A percentile compares a stretch with the other conserved stretches of the same genome.
phyloP scores from a whole-genome alignment of 2,113 vertebrate species.

The Ailuropoda melanoleuca region DNA sequence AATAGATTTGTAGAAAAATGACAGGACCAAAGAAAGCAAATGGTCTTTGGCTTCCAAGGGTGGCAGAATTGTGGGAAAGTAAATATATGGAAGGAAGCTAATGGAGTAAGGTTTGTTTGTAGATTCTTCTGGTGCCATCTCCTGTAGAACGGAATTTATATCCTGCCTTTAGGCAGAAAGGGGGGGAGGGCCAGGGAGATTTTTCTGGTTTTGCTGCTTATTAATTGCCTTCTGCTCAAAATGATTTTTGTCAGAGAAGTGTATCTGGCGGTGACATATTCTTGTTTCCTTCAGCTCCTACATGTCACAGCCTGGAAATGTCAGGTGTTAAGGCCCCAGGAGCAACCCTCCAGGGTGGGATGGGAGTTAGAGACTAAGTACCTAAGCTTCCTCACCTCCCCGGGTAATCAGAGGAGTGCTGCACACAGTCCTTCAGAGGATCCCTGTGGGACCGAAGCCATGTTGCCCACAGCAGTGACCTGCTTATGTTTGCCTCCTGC shows the following conservation, averaged over 20 bases:
- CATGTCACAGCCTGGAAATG: too few species aligned
- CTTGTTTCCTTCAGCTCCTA: neutral
- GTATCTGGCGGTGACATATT: neutral
- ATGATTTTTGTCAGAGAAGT: neutral
- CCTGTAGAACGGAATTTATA: neutral
- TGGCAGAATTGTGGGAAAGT: neutral
- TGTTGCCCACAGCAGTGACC: neutral
- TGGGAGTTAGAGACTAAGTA: neutral
- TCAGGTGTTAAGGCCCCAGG: too few species aligned
- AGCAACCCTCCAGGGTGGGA: neutral
- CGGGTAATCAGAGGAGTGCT: neutral
- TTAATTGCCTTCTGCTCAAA: neutral
- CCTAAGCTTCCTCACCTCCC: neutral
- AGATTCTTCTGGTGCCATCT: neutral
- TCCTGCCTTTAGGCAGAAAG: neutral
- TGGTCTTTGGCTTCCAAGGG: neutral
- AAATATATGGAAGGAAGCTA: neutral
- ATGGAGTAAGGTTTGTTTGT: neutral
- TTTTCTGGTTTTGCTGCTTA: neutral
- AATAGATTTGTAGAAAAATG: neutral
- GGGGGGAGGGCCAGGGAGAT: neutral
- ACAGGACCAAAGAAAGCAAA: neutral
- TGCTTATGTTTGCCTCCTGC: rapidly evolving
- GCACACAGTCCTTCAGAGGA: neutral
- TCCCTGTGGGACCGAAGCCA: too few species aligned